Conservation (phyloP, 2,797 vertebrate species). For the Petrocephalus sullivani region DNA sequence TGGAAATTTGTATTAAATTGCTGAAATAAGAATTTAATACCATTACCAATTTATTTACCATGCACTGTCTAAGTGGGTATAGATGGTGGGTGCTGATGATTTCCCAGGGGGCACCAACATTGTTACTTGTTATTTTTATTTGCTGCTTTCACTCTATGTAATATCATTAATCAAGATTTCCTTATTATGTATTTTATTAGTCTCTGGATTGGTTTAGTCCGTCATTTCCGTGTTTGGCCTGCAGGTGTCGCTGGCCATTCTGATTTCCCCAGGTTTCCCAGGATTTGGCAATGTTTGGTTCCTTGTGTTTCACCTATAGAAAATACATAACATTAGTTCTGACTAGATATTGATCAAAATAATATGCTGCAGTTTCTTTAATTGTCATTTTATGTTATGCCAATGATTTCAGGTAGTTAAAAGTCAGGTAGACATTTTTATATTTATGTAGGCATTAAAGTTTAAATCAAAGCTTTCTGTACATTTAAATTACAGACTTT, state of each 20-base stretch:
- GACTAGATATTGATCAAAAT: not conserved
- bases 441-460: not conserved
- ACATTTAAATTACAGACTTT: not conserved
- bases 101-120: not conserved
- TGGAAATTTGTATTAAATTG: not conserved
- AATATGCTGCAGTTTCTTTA: not conserved
- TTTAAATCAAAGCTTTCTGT: not conserved
- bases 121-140: not conserved
- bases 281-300: too few species aligned
- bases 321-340: not conserved
- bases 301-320: not conserved
- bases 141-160: too few species aligned
- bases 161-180: too few species aligned
- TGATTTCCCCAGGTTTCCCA: too few species aligned
- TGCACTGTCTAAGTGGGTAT: not conserved
- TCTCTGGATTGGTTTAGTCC: too few species aligned
- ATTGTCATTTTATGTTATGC: not conserved
- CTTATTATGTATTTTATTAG: too few species aligned
- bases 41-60: too few species aligned
- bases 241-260: too few species aligned
- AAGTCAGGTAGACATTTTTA: not conserved
- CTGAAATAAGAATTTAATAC: not conserved
- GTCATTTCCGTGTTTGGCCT: too few species aligned
- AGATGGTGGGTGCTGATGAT: not conserved
- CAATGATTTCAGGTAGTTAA: not conserved